Conservation (phyloP, 1,140 invertebrate genomes). For the Macrocentrus cingulum region DNA sequence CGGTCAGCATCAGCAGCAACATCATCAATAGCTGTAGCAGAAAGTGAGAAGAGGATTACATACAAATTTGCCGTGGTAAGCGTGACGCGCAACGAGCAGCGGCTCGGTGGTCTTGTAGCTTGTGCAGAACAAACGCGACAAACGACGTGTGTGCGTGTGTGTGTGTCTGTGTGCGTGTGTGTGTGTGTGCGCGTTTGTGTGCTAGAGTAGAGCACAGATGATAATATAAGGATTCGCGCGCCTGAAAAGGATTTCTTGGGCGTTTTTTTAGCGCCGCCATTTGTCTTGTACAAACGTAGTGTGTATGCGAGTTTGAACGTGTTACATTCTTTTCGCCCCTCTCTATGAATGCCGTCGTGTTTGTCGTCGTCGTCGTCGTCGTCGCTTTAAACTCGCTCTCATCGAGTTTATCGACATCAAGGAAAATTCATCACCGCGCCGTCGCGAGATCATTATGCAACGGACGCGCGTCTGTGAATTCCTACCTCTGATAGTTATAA, state of each 20-base stretch:
- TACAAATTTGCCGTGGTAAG: background rate
- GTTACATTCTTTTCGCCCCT: background rate
- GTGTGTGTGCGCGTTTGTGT: background rate
- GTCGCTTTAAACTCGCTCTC: background rate
- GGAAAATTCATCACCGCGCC: background rate
- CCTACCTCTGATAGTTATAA: background rate
- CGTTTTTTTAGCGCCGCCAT: slow-evolving; percentile 21
- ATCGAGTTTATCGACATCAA: too few species aligned
- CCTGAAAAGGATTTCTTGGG: slow-evolving; percentile 16
- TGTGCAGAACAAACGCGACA: background rate
- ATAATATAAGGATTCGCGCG: slow-evolving; percentile 8
- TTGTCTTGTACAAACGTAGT: slow-evolving; percentile 5
- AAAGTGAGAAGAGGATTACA: slow-evolving; percentile 15
- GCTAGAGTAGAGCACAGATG: background rate
- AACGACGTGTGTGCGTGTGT: background rate
- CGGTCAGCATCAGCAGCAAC: background rate
- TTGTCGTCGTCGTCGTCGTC: slow-evolving; percentile 8
- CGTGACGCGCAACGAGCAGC: slow-evolving; percentile 9
- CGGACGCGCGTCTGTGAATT: slow-evolving; percentile 24
- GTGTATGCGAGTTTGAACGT: background rate
- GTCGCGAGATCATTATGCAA: slow-evolving; percentile 47
- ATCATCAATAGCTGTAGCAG: slow-evolving; percentile 1
- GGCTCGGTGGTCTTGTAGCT: slow-evolving; percentile 2
- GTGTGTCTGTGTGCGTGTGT: background rate
- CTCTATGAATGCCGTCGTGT: too few species aligned